Conservation (phyloP, 2,113 vertebrate species). For the Pelodiscus sinensis region DNA sequence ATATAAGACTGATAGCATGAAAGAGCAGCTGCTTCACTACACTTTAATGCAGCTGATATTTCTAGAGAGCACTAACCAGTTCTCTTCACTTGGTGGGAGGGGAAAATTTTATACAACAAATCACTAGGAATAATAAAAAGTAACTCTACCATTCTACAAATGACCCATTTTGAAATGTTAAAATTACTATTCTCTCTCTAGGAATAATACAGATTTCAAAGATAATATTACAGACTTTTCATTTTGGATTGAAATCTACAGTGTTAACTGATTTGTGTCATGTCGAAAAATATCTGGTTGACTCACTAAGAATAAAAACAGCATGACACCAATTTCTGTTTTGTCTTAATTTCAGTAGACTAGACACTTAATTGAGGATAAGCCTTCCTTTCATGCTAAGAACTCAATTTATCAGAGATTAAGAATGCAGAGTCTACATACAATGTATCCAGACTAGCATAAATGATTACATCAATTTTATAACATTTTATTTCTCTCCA, state of each 20-base stretch:
- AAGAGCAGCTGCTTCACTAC: neutral
- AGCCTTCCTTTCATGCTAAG: neutral
- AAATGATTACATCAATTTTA: constrained; percentile 11
- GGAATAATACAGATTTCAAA: neutral
- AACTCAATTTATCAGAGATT: constrained; percentile 8
- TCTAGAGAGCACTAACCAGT: neutral
- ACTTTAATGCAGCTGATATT: neutral
- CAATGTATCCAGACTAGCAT: neutral
- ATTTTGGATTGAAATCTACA: neutral
- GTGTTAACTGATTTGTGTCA: neutral
- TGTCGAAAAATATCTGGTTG: neutral
- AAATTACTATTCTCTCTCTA: neutral
- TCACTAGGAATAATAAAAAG: neutral
- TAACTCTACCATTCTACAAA: neutral
- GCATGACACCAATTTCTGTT: neutral
- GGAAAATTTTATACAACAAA: neutral
- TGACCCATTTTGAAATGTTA: neutral
- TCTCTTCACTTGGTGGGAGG: neutral
- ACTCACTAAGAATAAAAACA: constrained; percentile 1
- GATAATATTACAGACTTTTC: neutral
- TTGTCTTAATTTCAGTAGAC: constrained; percentile 25
- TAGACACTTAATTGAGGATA: neutral
- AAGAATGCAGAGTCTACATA: neutral
- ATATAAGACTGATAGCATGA: neutral
- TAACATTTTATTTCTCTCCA: neutral